A percentile compares a stretch with the other conserved stretches of the same genome.
Conservation (phyloP, 2,888 invertebrate species). For the Neuroscelio doddi region DNA sequence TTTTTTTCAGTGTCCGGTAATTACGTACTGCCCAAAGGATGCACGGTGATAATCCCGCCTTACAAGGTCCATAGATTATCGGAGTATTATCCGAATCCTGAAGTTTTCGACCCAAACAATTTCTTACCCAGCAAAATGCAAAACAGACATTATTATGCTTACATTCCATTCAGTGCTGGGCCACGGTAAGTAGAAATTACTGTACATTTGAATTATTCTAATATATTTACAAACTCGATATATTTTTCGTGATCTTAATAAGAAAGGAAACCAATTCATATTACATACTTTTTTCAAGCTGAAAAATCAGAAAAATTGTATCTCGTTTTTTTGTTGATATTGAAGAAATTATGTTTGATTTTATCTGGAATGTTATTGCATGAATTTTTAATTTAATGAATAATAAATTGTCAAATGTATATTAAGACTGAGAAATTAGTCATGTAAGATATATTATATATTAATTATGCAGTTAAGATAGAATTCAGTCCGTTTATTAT, state of each 20-base stretch:
- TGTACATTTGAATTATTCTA: slow-evolving; percentile 33
- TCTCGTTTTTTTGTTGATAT: not conserved
- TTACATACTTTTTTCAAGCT: no score
- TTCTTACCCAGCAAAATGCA: slow-evolving; percentile 86
- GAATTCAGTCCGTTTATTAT: no score
- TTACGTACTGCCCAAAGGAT: slow-evolving; percentile 80
- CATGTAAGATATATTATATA: no score
- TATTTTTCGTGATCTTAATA: slow-evolving; percentile 21
- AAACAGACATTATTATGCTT: slow-evolving; percentile 86
- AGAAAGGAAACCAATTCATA: slow-evolving; percentile 27
- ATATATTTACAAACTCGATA: no score
- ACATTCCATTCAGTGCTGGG: slow-evolving; percentile 87
- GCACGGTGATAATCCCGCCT: slow-evolving; percentile 80
- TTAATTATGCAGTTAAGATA: no score
- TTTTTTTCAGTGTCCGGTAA: slow-evolving; percentile 75
- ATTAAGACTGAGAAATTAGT: no score
- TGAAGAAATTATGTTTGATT: not conserved
- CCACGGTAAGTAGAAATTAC: slow-evolving; percentile 75
- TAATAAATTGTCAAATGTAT: no score
- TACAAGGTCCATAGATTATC: slow-evolving; percentile 81
- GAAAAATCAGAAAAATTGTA: no score
- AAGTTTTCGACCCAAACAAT: slow-evolving; percentile 87
- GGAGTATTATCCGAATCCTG: slow-evolving; percentile 84
- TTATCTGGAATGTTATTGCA: no score
- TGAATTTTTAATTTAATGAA: no score